These are phyloP conservation scores for Gallinago stenura DNA, from an alignment of 2,797 vertebrate genomes.

Conservation along the genomic window DNA sequence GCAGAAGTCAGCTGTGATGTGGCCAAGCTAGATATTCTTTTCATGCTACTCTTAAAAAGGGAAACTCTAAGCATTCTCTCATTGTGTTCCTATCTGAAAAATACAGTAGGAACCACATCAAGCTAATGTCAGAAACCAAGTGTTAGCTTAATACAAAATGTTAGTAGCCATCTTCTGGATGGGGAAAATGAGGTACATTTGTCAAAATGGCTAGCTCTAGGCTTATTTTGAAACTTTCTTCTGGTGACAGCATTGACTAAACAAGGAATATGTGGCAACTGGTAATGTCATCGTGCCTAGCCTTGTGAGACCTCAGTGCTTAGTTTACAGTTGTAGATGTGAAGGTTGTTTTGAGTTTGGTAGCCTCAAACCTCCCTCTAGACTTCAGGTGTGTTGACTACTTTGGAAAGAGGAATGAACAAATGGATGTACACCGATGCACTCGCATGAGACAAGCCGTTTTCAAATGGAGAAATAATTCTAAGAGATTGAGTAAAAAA, in stretches of 20 bases:
- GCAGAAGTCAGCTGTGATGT: not conserved
- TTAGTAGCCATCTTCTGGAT: not conserved
- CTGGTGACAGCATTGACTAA: not conserved
- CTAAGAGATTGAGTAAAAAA: not conserved
- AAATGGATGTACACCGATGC: not conserved
- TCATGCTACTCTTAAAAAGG: not conserved
- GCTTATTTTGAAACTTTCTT: not conserved
- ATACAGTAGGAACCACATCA: not conserved
- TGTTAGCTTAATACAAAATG: rapidly evolving
- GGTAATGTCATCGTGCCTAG: not conserved
- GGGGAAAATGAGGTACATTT: not conserved
- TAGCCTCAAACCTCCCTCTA: not conserved
- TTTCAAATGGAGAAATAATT: not conserved
- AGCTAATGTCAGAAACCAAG: not conserved
- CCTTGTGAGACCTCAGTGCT: not conserved
- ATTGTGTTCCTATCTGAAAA: not conserved
- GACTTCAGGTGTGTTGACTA: not conserved
- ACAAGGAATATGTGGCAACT: not conserved
- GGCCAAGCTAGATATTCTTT: not conserved
- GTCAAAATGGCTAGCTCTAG: not conserved
- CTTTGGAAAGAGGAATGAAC: not conserved
- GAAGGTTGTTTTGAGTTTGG: not conserved
- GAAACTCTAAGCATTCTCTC: not conserved
- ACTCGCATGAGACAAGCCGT: not conserved
- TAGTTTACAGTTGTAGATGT: not conserved